These are phyloP conservation scores for Holacanthella duospinosa DNA, from an alignment of 2,888 invertebrate species.

Conservation along the genomic window DNA sequence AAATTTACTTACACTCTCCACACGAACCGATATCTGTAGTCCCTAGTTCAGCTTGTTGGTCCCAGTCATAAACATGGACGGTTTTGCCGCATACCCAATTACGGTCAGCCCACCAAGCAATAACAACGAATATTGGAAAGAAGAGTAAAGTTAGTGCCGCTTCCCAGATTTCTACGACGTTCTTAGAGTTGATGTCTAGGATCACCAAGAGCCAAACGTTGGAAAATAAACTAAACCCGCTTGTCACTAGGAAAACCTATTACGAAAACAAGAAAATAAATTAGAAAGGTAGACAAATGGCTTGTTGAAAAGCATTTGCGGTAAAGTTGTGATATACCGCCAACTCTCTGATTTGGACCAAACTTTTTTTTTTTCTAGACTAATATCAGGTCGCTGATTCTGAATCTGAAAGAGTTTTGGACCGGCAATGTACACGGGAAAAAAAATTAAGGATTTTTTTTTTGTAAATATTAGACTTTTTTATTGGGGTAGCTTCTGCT, in stretches of 20 bases:
- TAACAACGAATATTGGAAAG: conserved; percentile 48
- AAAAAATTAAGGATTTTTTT: too few species aligned
- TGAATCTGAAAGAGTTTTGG: too few species aligned
- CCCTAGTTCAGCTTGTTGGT: conserved; percentile 44
- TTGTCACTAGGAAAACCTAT: conserved; percentile 45
- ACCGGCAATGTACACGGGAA: too few species aligned
- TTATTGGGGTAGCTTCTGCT: too few species aligned
- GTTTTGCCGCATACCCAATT: conserved; percentile 43
- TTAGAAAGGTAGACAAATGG: too few species aligned
- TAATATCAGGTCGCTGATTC: too few species aligned
- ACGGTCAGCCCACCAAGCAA: conserved; percentile 49
- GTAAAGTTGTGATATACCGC: too few species aligned
- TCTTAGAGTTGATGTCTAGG: conserved; percentile 42
- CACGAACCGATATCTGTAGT: conserved; percentile 38
- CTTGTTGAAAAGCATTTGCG: too few species aligned
- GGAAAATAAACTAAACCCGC: conserved; percentile 47
- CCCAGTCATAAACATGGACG: conserved; percentile 38
- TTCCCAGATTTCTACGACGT: conserved; percentile 49
- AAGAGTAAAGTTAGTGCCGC: conserved; percentile 49
- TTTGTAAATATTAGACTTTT: too few species aligned
- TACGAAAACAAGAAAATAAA: too few species aligned
- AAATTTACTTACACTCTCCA: conserved; percentile 40
- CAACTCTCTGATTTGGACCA: too few species aligned
- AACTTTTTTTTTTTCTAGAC: too few species aligned
- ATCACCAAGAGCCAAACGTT: conserved; percentile 52